Evolutionary conservation across 2,888 invertebrate species (phyloP), one percentile per base, ranked within the genome.

Genomic region (Phengaris arion): DNA sequence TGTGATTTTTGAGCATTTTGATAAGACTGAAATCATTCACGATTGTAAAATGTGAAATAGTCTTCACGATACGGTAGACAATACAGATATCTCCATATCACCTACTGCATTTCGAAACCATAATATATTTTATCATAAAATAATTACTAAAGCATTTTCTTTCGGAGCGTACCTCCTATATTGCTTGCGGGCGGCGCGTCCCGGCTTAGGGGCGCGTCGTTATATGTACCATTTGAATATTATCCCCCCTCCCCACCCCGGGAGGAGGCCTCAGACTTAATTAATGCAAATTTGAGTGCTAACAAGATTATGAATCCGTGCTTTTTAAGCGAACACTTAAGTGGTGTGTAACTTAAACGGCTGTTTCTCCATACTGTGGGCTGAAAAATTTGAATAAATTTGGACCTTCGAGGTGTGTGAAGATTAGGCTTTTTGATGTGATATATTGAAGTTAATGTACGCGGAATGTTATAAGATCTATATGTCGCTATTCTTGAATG

Each of bases 181-280:
- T 93, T 91, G 93, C 88, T 89, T 89, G 92, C 90, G 89, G 92
- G 92, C 87, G 91, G 85, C 85, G 86, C 81, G 87, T 88, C 86
- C 83, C 83, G 84, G 87, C 86, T 84, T 85, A 84, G 81, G 85
- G 85, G 89, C 86, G 87, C 88, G 85, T 87, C 91, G 92, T 93
- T 93, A 93, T 92, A 92, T 93, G 93, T 93, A 93, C 93, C 93
- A 93, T 93, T 93, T 93, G 93, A 93, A 93, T 93, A 93, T 93
- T 93, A 93, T 92, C 93, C 91, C 89, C 84, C 82, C 78, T 78
- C 78, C 78, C 81, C 78, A 92, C 90, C 89, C 87, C 85, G 87
- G 86, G 85, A 85, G 82, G 86, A 88, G 85, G 89, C 89, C 90
- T 89, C 88, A 85, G 81, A 89, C 90, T 92, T 93, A 93, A 93